These are phyloP conservation scores for Collichthys lucidus DNA, from an alignment of 2,113 vertebrate genomes.

Conservation along the genomic window DNA sequence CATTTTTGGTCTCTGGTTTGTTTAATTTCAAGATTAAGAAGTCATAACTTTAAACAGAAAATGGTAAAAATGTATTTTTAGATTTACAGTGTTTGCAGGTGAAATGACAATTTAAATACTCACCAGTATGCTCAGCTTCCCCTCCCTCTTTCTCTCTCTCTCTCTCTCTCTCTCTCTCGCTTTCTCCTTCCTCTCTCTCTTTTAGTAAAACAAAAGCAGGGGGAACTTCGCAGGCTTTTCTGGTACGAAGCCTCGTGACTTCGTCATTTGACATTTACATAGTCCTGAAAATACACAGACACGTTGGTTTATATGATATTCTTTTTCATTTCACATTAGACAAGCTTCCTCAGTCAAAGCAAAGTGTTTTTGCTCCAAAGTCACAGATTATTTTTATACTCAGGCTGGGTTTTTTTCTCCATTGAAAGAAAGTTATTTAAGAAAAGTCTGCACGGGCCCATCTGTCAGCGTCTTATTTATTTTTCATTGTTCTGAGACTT, in stretches of 20 bases:
- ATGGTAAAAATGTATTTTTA: too few relatives aligned
- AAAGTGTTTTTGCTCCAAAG: not conserved
- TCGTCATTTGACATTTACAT: conserved; percentile 76
- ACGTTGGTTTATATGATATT: not conserved
- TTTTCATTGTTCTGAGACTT: not conserved
- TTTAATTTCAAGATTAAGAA: too few relatives aligned
- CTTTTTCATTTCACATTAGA: not conserved
- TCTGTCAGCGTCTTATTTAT: not conserved
- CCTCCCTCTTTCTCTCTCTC: conserved; percentile 64
- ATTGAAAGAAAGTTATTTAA: not conserved
- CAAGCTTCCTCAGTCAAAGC: not conserved
- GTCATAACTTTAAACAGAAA: too few relatives aligned
- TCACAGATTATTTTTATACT: not conserved
- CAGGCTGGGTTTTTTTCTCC: not conserved
- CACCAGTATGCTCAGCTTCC: conserved; percentile 92
- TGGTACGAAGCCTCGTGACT: conserved; percentile 85
- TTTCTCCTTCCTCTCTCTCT: conserved; percentile 52
- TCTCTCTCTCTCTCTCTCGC: conserved; percentile 65
- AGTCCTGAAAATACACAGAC: conserved; percentile 67
- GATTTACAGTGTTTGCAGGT: not conserved
- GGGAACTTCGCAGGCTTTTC: conserved; percentile 93
- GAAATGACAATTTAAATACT: conserved; percentile 69
- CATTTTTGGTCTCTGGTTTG: too few relatives aligned
- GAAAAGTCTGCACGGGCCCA: not conserved
- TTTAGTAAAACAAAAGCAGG: conserved; percentile 70